Conservation (phyloP, 2,888 invertebrate species). For the Hypsopygia costalis region DNA sequence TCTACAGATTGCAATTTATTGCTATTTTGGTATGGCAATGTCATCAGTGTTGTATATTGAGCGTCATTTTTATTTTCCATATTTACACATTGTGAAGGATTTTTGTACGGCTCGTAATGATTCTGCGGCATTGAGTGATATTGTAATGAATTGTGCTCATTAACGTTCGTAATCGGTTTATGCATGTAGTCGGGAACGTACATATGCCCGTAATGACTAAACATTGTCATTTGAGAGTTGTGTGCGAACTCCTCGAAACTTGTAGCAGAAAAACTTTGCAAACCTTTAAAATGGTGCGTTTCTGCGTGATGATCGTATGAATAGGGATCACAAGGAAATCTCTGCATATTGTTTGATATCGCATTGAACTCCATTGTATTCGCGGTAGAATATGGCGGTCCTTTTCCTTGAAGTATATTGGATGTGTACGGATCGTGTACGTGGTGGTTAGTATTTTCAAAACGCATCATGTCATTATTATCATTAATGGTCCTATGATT, state of each 20-base stretch:
- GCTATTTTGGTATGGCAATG: constrained; percentile 81
- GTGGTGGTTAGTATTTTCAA: constrained; percentile 60
- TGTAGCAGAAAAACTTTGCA: constrained; percentile 72
- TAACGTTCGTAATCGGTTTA: constrained; percentile 48
- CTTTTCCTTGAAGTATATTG: constrained; percentile 66
- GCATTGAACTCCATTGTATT: constrained; percentile 53
- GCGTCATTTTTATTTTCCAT: constrained; percentile 75
- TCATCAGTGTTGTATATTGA: constrained; percentile 84
- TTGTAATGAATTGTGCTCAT: constrained; percentile 51
- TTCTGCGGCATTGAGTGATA: constrained; percentile 56
- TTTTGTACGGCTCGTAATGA: constrained; percentile 68
- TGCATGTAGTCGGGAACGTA: constrained; percentile 68
- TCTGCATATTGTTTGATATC: constrained; percentile 58
- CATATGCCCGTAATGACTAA: constrained; percentile 73
- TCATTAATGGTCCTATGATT: constrained; percentile 63
- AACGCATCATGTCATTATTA: constrained; percentile 51
- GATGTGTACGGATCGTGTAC: constrained; percentile 67
- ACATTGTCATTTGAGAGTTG: constrained; percentile 71
- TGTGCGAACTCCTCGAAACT: constrained; percentile 79
- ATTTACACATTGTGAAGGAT: constrained; percentile 53
- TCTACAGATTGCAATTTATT: constrained; percentile 84
- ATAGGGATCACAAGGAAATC: constrained; percentile 71
- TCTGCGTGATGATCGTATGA: constrained; percentile 57
- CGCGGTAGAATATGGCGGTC: constrained; percentile 49
- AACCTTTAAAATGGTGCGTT: constrained; percentile 53